Evolutionary conservation across 2,797 vertebrate genomes (phyloP), one percentile per base, ranked within the genome.

Genomic region (Margarornis squamiger): DNA sequence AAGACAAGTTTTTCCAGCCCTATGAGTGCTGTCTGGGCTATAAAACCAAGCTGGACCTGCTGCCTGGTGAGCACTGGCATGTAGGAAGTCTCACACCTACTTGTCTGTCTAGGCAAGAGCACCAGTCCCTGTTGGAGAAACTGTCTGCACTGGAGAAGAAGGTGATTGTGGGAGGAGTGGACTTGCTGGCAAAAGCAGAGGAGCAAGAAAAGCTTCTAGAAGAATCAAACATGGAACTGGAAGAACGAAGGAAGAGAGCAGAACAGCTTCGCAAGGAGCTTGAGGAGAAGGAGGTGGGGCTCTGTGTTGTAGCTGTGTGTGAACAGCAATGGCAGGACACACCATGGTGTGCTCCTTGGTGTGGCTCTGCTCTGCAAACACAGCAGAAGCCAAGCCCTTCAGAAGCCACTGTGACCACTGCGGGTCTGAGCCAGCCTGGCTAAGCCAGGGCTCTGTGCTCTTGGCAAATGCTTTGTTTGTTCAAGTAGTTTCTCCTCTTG

Each of bases 191-290:
- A 61, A 99, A 99, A 97, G 99, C 99, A 49, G 99, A 99, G 95
- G 99, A 99, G 96, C 99, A 99, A 94, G 99, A 99, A 96, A 99
- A 98, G 95, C 99, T 99, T 91, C 97, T 99, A 58, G 98, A 99
- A 86, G 99, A 99, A 97, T 99, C 99, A n/a, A 99, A 99, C 95
- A 99, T 98, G 94, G 99, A 99, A 76, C 98, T 99, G 74, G 99
- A 99, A 94, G 99, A 99, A 90, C 98, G 99, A 65, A 98, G 99
- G 89, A 98, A 97, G 92, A 98, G 99, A 96, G 99, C 99, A 0
- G 99, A 99, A 85, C 98, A 99, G 82, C 98, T 99, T 74, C 98
- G 99, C n/a, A 99, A 94, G 95, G 99, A 99, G 91, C 98, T 99
- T 3, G 99, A 99, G 92, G 99, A 99, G 97, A 99, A 99, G 94